These are phyloP conservation scores for Phyllotis vaccarum DNA, from an alignment of 2,797 vertebrate species.

Conservation along the genomic window DNA sequence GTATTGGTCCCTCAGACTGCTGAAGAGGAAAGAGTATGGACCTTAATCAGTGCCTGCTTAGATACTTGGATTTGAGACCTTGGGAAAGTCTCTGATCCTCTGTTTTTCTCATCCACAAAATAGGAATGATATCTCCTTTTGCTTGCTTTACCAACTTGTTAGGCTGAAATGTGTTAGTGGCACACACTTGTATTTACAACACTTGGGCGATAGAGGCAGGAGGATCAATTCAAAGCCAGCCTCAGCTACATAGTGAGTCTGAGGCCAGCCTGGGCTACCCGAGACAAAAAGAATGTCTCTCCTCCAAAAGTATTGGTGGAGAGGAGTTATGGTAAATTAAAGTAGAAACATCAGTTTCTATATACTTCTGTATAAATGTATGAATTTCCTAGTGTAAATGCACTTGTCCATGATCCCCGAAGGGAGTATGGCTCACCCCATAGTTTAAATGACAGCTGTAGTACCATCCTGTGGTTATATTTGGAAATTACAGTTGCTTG, in stretches of 20 bases:
- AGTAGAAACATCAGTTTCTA: background rate
- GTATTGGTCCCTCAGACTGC: background rate
- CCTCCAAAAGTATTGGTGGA: background rate
- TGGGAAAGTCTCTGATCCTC: slow-evolving; percentile 22
- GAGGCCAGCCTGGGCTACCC: background rate
- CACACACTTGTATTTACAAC: background rate
- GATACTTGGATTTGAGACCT: slow-evolving; percentile 40
- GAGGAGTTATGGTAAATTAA: slow-evolving; percentile 8
- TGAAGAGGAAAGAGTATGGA: too few relatives aligned
- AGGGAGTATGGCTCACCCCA: background rate
- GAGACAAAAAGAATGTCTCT: background rate
- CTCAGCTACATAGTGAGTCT: background rate
- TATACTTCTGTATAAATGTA: background rate
- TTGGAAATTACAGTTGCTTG: slow-evolving; percentile 7
- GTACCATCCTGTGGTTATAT: background rate
- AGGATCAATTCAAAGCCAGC: background rate
- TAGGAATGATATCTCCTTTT: slow-evolving; percentile 1
- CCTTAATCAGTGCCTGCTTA: background rate
- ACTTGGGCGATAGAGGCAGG: background rate
- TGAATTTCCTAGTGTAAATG: background rate
- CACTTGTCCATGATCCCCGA: background rate
- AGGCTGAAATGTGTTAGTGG: slow-evolving; percentile 25
- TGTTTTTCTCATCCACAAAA: slow-evolving; percentile 32
- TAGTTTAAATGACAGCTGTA: background rate
- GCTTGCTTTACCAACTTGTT: slow-evolving; percentile 41